Evolutionary conservation across 2,113 vertebrate species (phyloP).

Genomic region (Chlamydotis undulata): DNA sequence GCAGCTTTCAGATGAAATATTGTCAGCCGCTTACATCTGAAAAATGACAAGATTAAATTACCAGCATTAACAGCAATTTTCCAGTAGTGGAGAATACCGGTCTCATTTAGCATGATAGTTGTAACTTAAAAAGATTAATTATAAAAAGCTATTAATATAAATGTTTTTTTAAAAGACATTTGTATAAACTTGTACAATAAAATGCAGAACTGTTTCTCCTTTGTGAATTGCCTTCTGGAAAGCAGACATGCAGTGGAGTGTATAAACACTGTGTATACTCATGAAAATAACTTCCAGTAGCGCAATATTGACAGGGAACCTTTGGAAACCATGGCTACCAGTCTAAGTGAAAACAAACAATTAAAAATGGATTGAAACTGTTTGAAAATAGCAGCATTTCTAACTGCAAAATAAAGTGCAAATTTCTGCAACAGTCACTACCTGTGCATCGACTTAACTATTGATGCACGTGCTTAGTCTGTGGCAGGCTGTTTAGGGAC

Average conservation of each 20-base stretch:
- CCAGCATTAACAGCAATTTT: background rate
- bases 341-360: background rate
- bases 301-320: background rate
- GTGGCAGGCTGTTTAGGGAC: background rate
- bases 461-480: rapidly evolving
- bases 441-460: background rate
- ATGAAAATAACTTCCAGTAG: background rate
- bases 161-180: background rate
- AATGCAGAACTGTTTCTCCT: background rate
- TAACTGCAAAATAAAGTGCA: background rate
- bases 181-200: background rate
- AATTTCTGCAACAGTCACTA: background rate
- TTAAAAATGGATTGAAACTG: background rate
- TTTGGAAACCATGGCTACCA: slow-evolving; percentile 20
- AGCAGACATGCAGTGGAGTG: background rate
- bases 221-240: background rate
- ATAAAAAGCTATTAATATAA: background rate
- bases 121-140: background rate
- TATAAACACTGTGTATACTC: background rate
- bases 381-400: background rate
- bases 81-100: background rate
- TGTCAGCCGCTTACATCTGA: background rate
- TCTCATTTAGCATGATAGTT: background rate
- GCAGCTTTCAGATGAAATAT: background rate
- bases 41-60: slow-evolving; percentile 3